A percentile compares a stretch with the other conserved stretches of the same genome.
These are phyloP conservation scores for Percopsis omiscomaycus DNA, from an alignment of 2,797 vertebrate species.

Conservation along the genomic window DNA sequence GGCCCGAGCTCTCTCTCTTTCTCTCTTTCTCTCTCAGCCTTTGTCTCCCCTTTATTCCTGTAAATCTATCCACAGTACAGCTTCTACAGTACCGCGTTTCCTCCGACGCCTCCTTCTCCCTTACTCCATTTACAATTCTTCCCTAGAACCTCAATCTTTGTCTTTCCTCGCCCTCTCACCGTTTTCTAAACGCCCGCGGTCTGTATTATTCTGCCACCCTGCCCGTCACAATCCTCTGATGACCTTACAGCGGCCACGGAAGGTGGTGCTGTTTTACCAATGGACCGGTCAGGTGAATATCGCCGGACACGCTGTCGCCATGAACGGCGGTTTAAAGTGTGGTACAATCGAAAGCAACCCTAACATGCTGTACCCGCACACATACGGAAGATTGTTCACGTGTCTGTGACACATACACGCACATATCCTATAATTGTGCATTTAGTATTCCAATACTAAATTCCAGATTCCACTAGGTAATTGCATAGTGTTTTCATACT, in stretches of 20 bases:
- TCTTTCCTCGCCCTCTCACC: no score
- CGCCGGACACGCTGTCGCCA: conserved; percentile 11
- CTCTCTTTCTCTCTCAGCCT: conserved; percentile 39
- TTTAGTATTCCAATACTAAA: conserved; percentile 1
- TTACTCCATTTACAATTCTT: not conserved
- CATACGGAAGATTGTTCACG: conserved; percentile 29
- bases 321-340: conserved; percentile 5
- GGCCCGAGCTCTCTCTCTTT: conserved; percentile 37
- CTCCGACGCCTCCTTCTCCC: not conserved
- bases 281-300: conserved; percentile 24
- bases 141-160: conserved; percentile 4
- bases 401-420: conserved; percentile 39
- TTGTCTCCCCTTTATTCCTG: conserved; percentile 6
- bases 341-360: not conserved
- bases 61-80: not conserved
- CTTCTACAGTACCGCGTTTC: not conserved
- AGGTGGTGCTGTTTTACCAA: conserved; percentile 22
- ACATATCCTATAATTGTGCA: conserved; percentile 14
- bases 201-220: not conserved
- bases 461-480: no score
- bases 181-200: no score
- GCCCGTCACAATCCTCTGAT: not conserved
- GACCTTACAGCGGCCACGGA: conserved; percentile 4
- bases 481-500: not conserved
- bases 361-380: conserved; percentile 4